phyloP scores from a whole-genome alignment of 2,797 vertebrate genomes.

The Macropodus opercularis region DNA sequence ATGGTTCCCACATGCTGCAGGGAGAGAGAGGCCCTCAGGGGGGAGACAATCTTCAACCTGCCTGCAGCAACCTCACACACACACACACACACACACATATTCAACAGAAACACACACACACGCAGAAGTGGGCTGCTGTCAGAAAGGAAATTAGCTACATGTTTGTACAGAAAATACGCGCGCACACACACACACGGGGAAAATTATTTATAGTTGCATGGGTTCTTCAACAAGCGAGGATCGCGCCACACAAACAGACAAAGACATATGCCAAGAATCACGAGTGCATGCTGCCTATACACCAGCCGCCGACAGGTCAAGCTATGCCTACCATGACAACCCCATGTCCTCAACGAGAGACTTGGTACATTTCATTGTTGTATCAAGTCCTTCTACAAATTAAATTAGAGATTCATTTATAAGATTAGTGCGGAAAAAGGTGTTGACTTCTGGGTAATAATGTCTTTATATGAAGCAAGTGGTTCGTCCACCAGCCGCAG shows the following conservation, averaged over 20 bases:
- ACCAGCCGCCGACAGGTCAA: too few species aligned
- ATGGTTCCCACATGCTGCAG: slow-evolving; percentile 87
- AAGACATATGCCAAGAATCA: slow-evolving; percentile 60
- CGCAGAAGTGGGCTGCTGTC: slow-evolving; percentile 29
- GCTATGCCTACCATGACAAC: too few species aligned
- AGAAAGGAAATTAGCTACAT: slow-evolving; percentile 53
- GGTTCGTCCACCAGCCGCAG: background rate
- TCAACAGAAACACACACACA: slow-evolving; percentile 31
- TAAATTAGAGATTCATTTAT: background rate
- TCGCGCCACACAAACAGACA: slow-evolving; percentile 14
- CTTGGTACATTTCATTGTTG: too few species aligned
- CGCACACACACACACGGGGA: slow-evolving; percentile 17
- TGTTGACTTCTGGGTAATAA: background rate
- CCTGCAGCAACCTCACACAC: slow-evolving; percentile 68
- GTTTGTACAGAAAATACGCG: slow-evolving; percentile 49
- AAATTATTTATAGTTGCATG: slow-evolving; percentile 28
- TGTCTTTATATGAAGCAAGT: background rate
- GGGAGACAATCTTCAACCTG: slow-evolving; percentile 87
- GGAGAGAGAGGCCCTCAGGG: slow-evolving; percentile 85
- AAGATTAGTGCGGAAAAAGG: background rate
- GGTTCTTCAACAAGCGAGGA: background rate
- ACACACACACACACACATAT: slow-evolving; percentile 22
- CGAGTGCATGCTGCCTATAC: slow-evolving; percentile 51
- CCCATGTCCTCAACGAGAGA: too few species aligned
- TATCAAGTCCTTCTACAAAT: too few species aligned